Evolutionary conservation across 1,140 invertebrate genomes (phyloP).

Genomic region (Phocides pigmalion): DNA sequence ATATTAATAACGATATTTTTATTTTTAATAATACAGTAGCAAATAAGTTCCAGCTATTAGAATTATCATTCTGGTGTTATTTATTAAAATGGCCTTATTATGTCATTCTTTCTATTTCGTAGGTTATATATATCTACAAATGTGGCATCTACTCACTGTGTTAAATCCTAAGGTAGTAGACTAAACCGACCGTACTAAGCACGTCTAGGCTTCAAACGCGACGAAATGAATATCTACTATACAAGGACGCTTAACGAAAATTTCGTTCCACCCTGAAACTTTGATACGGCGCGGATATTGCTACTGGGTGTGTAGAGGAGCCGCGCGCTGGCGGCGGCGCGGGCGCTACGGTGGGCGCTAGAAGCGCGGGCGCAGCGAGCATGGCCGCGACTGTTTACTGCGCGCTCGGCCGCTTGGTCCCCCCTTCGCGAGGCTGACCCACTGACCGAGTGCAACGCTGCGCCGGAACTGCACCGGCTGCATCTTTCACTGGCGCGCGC

Average conservation of each 20-base stretch:
- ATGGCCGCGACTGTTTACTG: slow-evolving; percentile 46
- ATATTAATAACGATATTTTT: too few relatives aligned
- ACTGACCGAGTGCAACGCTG: slow-evolving; percentile 73
- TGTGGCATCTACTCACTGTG: not conserved
- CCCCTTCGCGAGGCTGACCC: slow-evolving; percentile 60
- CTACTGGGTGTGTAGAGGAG: slow-evolving; percentile 14
- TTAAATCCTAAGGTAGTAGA: too few relatives aligned
- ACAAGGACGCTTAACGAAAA: too few relatives aligned
- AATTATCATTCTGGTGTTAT: too few relatives aligned
- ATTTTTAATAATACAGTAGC: too few relatives aligned
- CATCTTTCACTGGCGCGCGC: slow-evolving; percentile 64
- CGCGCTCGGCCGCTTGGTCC: slow-evolving; percentile 32
- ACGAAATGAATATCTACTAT: too few relatives aligned
- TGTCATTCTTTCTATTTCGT: too few relatives aligned
- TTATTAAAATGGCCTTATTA: too few relatives aligned
- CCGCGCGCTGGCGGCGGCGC: slow-evolving; percentile 52
- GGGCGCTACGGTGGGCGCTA: slow-evolving; percentile 46
- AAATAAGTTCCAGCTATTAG: too few relatives aligned
- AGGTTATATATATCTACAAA: too few relatives aligned
- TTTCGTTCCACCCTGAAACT: not conserved
- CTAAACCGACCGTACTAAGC: not conserved
- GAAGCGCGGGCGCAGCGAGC: slow-evolving; percentile 43
- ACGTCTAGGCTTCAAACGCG: too few relatives aligned
- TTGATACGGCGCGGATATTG: too few relatives aligned
- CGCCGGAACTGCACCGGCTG: slow-evolving; percentile 76